Evolutionary conservation across 2,113 vertebrate genomes (phyloP), one percentile per base, ranked within the genome.

Genomic region (Macroglossus sobrinus): DNA sequence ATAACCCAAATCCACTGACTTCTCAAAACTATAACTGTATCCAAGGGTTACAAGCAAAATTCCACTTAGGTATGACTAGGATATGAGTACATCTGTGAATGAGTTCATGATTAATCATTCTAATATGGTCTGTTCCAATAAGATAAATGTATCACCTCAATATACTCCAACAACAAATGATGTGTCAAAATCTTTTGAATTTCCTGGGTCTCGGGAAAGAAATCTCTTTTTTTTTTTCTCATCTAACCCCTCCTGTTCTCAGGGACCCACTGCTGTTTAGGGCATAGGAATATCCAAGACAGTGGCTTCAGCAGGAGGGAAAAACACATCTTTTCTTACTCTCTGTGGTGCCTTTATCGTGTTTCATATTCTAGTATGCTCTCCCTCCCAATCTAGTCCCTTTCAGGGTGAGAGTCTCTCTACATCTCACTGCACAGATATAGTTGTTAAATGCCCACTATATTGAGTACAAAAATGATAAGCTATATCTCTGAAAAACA

Each of bases 11-110:
- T 50, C 72, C 35, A 86, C 24, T 57, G 22, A 90, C 94, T 94
- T 96, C 64, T 94, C 76, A 88, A 88, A 93, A 84, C 63, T 79
- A 10, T 75, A 53, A 82, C 64, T 93, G 21, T 53, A 80, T 84
- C 35, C 35, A 92, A 81, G 63, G 30, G 55, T 75, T 69, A n/a
- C 30, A 33, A 64, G 61, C 61, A 92, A 91, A 61, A 71, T 59
- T 74, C 53, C 69, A 5, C 13, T 79, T 55, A 75, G 69, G 79
- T 30, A 76, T 84, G 69, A 88, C 47, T 7, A 89, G 61, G 57
- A 14, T 53, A 64, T 33, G 22, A n/a, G 43, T 5, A 50, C 30
- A 55, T 61, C 28, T 74, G 43, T 33, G 38, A 75, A 84, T 66
- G 47, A 92, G 50, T 72, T 87, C 64, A 45, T 47, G 30, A 89